A percentile compares a stretch with the other conserved stretches of the same genome.
Conservation (phyloP, 2,888 invertebrate species). For the Ormyrus labotus region DNA sequence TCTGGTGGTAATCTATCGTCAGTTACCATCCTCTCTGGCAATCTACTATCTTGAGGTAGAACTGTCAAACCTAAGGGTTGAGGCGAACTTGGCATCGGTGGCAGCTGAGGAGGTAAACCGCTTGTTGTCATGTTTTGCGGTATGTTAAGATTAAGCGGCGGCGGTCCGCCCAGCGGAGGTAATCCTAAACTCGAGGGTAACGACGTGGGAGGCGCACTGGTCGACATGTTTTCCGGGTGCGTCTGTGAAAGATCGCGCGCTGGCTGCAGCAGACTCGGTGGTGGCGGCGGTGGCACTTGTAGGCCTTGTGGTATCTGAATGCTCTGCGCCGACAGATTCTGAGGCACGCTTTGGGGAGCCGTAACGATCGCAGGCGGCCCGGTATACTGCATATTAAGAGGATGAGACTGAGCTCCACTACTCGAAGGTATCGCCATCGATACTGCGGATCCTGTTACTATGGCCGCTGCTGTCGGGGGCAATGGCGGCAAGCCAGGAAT, state of each 20-base stretch:
- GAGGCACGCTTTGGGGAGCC: constrained; percentile 70
- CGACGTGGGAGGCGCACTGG: constrained; percentile 56
- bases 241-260: constrained; percentile 60
- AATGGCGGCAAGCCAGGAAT: constrained; percentile 45
- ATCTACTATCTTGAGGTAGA: constrained; percentile 64
- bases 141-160: constrained; percentile 72
- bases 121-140: constrained; percentile 70
- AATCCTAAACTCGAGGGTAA: constrained; percentile 45
- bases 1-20: constrained; percentile 50
- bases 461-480: constrained; percentile 54
- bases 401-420: constrained; percentile 62
- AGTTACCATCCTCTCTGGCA: constrained; percentile 44
- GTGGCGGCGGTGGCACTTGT: constrained; percentile 55
- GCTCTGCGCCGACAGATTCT: constrained; percentile 66
- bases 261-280: constrained; percentile 44
- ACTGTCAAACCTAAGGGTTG: constrained; percentile 72
- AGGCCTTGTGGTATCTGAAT: constrained; percentile 66
- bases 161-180: constrained; percentile 51
- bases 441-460: constrained; percentile 52
- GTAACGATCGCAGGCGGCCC: constrained; percentile 66
- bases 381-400: constrained; percentile 72
- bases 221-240: constrained; percentile 67
- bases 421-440: constrained; percentile 51
- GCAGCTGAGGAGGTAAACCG: constrained; percentile 58
- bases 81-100: constrained; percentile 68